These are phyloP conservation scores for Nephrotoma flavescens DNA, from an alignment of 2,888 invertebrate species.

Conservation along the genomic window DNA sequence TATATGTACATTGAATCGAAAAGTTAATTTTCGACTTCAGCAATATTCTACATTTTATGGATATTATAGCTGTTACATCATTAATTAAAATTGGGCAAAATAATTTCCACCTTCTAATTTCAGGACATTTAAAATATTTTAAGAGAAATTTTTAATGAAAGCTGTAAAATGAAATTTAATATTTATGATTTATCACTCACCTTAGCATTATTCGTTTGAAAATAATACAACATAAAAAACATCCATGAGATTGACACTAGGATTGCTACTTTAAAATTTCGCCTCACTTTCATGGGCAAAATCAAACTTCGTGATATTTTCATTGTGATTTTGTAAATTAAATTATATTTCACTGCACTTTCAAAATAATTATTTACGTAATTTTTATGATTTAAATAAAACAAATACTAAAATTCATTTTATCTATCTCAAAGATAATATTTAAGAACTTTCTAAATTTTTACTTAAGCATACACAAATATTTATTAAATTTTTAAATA, in stretches of 20 bases:
- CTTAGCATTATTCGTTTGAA: constrained; percentile 31
- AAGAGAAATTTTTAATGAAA: too few species aligned
- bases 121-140: too few species aligned
- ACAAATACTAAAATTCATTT: background rate
- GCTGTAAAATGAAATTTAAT: background rate
- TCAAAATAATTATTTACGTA: background rate
- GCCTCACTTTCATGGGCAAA: constrained; percentile 22
- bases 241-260: constrained; percentile 32
- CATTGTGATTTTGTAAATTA: background rate
- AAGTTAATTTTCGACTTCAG: too few species aligned
- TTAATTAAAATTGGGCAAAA: too few species aligned
- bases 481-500: background rate
- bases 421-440: background rate
- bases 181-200: constrained; percentile 17
- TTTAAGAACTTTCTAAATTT: background rate
- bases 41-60: too few species aligned
- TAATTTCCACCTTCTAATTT: too few species aligned
- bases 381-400: background rate
- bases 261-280: constrained; percentile 29
- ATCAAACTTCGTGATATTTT: background rate
- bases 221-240: constrained; percentile 32
- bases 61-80: too few species aligned
- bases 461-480: background rate
- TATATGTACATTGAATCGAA: too few species aligned
- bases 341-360: background rate